A percentile compares a stretch with the other conserved stretches of the same genome.
Conservation (phyloP, 2,888 invertebrate species). For the Drosophila stalkeri region DNA sequence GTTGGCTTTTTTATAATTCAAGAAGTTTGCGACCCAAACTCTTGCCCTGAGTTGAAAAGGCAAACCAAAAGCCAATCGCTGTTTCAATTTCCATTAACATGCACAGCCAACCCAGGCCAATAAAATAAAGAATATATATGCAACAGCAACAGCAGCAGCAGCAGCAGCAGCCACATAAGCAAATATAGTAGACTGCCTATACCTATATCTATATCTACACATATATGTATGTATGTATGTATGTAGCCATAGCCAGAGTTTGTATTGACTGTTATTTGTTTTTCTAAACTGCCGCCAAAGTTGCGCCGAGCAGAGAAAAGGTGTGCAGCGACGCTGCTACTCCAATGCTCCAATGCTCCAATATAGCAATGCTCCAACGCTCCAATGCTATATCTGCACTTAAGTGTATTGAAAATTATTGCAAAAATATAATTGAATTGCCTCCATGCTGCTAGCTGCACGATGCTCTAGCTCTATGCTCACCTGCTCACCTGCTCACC, state of each 20-base stretch:
- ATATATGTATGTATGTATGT: neutral
- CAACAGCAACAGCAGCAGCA: slow-evolving; percentile 49
- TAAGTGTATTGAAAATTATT: slow-evolving; percentile 83
- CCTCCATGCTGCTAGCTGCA: slow-evolving; percentile 48
- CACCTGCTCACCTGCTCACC: slow-evolving; percentile 5
- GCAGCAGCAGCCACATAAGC: slow-evolving; percentile 40
- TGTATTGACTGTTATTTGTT: slow-evolving; percentile 76
- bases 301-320: slow-evolving; percentile 38
- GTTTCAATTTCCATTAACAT: slow-evolving; percentile 78
- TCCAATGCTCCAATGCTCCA: slow-evolving; percentile 2
- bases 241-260: slow-evolving; percentile 25
- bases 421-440: slow-evolving; percentile 82
- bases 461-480: neutral
- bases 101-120: slow-evolving; percentile 61
- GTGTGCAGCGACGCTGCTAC: slow-evolving; percentile 2
- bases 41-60: slow-evolving; percentile 31
- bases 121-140: slow-evolving; percentile 75
- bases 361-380: neutral
- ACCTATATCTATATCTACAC: neutral
- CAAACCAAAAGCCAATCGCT: slow-evolving; percentile 39
- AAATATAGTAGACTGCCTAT: slow-evolving; percentile 32
- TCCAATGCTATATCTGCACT: slow-evolving; percentile 66
- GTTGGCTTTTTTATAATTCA: slow-evolving; percentile 66
- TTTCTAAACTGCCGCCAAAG: slow-evolving; percentile 79
- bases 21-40: slow-evolving; percentile 31